Evolutionary conservation across 2,888 invertebrate species (phyloP).

Genomic region (Abrostola triplasia): DNA sequence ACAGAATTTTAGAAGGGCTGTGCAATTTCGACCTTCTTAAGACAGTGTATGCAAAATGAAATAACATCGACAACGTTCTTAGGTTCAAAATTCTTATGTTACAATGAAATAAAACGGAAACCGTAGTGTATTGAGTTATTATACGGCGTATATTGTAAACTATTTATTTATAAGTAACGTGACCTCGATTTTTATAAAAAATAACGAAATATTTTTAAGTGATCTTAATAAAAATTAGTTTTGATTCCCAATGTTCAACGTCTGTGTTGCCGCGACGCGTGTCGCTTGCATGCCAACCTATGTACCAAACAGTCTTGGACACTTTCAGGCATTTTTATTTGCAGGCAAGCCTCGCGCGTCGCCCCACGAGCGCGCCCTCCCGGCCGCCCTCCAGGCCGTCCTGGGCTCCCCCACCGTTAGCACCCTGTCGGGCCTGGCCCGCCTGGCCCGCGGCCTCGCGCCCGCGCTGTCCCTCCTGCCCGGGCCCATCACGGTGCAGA

Average conservation of each 20-base stretch:
- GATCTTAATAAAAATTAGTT: background rate
- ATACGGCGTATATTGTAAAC: too few relatives aligned
- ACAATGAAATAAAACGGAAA: too few relatives aligned
- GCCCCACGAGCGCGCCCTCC: conserved; percentile 60
- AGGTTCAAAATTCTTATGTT: too few relatives aligned
- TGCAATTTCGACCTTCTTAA: too few relatives aligned
- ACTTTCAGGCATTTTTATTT: conserved; percentile 84
- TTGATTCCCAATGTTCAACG: background rate
- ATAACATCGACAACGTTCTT: too few relatives aligned
- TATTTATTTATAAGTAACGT: background rate
- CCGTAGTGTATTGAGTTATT: too few relatives aligned
- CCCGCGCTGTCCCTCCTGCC: conserved; percentile 74
- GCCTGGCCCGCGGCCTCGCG: conserved; percentile 56
- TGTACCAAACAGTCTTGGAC: conserved; percentile 77
- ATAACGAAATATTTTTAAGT: background rate
- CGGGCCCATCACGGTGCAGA: conserved; percentile 90
- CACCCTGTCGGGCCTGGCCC: conserved; percentile 68
- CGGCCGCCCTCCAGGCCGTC: conserved; percentile 70
- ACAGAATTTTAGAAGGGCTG: too few relatives aligned
- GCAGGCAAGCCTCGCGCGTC: conserved; percentile 62
- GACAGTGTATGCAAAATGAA: too few relatives aligned
- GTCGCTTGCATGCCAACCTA: conserved; percentile 40
- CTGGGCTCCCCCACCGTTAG: conserved; percentile 68
- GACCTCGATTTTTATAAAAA: background rate
- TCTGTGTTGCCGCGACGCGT: conserved; percentile 33